These are phyloP conservation scores for Ceryle rudis DNA, from an alignment of 2,797 vertebrate genomes.

Conservation along the genomic window DNA sequence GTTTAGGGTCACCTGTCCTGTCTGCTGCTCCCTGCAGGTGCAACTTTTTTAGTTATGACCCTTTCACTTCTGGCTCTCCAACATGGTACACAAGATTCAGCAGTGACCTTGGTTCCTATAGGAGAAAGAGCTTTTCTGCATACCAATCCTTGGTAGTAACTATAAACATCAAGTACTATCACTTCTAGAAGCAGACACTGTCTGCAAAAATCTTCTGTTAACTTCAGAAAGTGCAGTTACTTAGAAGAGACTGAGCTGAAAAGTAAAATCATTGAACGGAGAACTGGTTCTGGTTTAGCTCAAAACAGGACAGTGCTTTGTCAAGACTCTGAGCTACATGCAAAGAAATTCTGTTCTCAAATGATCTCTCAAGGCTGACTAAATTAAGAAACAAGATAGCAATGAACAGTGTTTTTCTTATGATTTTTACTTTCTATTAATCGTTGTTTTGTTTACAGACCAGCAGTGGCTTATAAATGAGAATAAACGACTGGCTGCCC, in stretches of 20 bases:
- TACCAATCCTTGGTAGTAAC: background rate
- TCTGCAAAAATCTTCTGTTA: background rate
- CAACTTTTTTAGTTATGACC: background rate
- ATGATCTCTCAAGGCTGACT: background rate
- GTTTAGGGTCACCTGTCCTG: background rate
- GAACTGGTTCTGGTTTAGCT: background rate
- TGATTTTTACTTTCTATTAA: conserved; percentile 14
- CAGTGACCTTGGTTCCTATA: background rate
- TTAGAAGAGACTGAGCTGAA: background rate
- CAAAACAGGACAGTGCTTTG: background rate
- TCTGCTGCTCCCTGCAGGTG: background rate
- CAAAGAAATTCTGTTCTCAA: background rate
- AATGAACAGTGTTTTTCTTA: background rate
- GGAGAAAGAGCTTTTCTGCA: background rate
- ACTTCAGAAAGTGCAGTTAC: background rate
- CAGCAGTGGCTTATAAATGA: conserved; percentile 89
- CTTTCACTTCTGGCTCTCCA: background rate
- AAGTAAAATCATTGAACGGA: background rate
- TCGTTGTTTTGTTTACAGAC: conserved; percentile 79
- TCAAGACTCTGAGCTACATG: background rate
- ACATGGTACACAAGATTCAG: background rate
- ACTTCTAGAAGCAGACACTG: background rate
- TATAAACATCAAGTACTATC: background rate
- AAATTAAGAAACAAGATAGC: background rate
- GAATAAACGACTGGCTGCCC: conserved; percentile 78